These are phyloP conservation scores for Coenobita brevimanus DNA, from an alignment of 1,140 invertebrate genomes.

Conservation along the genomic window DNA sequence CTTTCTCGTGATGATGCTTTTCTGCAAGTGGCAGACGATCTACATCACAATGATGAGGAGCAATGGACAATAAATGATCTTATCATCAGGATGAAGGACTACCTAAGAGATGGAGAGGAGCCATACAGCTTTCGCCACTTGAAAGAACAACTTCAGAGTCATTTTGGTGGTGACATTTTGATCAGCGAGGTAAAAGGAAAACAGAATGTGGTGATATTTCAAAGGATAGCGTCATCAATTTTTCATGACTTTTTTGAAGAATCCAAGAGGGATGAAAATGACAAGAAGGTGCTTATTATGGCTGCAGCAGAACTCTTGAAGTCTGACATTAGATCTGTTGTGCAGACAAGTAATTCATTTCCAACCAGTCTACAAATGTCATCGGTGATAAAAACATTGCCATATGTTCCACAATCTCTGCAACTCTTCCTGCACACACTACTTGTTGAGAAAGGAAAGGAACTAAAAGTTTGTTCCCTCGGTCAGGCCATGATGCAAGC, in stretches of 20 bases:
- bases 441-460: background rate
- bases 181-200: background rate
- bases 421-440: background rate
- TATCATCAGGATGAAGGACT: background rate
- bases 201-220: background rate
- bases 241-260: background rate
- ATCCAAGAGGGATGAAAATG: background rate
- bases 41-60: background rate
- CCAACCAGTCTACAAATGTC: background rate
- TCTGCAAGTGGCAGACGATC: background rate
- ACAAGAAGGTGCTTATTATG: background rate
- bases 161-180: background rate
- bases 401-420: background rate
- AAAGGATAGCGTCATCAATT: background rate
- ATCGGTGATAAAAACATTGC: background rate
- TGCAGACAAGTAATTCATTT: background rate
- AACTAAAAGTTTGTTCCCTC: background rate
- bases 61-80: background rate
- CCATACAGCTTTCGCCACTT: background rate
- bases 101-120: background rate
- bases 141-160: background rate
- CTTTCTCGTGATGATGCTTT: background rate
- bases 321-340: background rate
- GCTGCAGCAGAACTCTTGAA: background rate
- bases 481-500: slow-evolving; percentile 18